phyloP scores from a whole-genome alignment of 2,888 invertebrate species.

The Epiblema foenella region DNA sequence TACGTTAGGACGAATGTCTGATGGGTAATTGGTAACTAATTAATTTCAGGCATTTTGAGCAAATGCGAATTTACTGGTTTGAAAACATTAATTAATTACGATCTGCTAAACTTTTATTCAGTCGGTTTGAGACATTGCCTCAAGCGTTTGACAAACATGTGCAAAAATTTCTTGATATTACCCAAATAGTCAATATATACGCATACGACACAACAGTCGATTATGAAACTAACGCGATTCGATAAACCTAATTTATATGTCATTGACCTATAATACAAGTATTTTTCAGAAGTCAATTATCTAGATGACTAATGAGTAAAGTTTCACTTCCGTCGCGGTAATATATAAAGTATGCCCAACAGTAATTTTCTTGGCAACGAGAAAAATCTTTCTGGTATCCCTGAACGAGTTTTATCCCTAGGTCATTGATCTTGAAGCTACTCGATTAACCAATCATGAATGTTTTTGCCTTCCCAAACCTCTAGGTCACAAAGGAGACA shows the following conservation, averaged over 20 bases:
- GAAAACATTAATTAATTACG: conserved; percentile 25
- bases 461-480: conserved; percentile 28
- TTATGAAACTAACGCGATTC: background rate
- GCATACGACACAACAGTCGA: too few species aligned
- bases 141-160: conserved; percentile 29
- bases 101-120: conserved; percentile 22
- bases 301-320: background rate
- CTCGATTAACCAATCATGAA: conserved; percentile 16
- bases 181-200: too few species aligned
- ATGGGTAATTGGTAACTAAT: background rate
- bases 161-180: conserved; percentile 35
- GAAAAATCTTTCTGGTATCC: background rate
- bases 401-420: background rate
- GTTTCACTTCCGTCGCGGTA: background rate
- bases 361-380: background rate
- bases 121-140: conserved; percentile 13
- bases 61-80: background rate
- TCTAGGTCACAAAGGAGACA: conserved; percentile 41
- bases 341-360: background rate
- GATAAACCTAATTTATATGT: background rate
- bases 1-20: background rate
- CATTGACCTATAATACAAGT: background rate
- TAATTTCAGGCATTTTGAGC: background rate
- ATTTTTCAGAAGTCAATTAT: background rate
- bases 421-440: conserved; percentile 16